phyloP scores from a whole-genome alignment of 2,113 vertebrate genomes.

The Catagonus wagneri region DNA sequence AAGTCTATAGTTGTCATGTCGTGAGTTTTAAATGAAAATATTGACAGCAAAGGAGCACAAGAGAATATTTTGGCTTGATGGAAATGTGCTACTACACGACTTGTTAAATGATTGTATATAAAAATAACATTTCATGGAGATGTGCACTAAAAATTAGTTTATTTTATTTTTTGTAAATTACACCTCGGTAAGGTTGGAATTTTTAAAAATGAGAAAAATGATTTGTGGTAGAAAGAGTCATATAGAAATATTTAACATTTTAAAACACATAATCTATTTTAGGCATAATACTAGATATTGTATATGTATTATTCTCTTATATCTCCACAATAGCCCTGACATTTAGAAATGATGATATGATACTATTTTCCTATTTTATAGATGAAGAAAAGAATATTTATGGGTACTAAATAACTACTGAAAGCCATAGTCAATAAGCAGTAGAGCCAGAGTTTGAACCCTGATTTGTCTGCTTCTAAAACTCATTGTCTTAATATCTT shows the following conservation, averaged over 20 bases:
- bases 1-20: not conserved
- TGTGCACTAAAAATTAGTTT: not conserved
- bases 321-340: not conserved
- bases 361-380: conserved; percentile 69
- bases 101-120: not conserved
- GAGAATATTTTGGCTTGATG: not conserved
- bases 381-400: not conserved
- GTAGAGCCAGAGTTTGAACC: not conserved
- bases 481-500: not conserved
- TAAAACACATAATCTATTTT: not conserved
- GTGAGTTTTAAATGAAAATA: not conserved
- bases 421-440: conserved; percentile 45
- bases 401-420: conserved; percentile 11
- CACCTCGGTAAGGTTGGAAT: not conserved
- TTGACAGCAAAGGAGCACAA: not conserved
- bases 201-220: not conserved
- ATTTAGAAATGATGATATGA: conserved; percentile 78
- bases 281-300: not conserved
- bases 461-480: not conserved
- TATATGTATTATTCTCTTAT: not conserved
- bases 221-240: not conserved
- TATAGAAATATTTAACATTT: not conserved
- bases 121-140: not conserved
- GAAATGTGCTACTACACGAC: not conserved
- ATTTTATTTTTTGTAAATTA: not conserved